Base-by-base conservation (phyloP, 2,888 invertebrate species). In the Andrena bicolor region DNA sequence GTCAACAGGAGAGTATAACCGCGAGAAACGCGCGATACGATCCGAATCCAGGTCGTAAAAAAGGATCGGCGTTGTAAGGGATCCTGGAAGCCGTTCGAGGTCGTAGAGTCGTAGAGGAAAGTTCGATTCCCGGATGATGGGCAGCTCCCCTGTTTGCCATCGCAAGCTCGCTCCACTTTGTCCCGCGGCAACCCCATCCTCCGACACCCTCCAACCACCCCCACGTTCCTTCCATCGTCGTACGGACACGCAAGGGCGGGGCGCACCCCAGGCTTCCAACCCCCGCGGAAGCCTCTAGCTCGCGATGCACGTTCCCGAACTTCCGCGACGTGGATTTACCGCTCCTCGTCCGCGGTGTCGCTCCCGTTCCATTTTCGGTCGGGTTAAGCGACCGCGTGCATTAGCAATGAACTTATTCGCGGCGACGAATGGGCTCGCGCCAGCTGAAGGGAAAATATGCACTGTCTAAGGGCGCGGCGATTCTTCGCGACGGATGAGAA, bases 101-200 rank as follows among this genome's bases (percentile, higher is more conserved):
- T 84, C 70, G 81, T 77, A 69, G 53, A 41, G 41, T 41, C 41
- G 41, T 26, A 23, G 74, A 86, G 70, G 69, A 68, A 86, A 86
- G 81, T 86, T 85, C 86, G 86, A 88, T 86, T 82, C 86, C 83
- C 72, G 53, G 71, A 86, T 86, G 86, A 86, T 65, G 84, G 79
- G 79, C 81, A 76, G 76, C 76, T 83, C 84, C 74, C 82, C 69
- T 86, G 86, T 88, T 88, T 84, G 76, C 76, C 69, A 81, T 79
- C 69, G 63, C 53, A 30, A 63, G 75, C 71, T 82, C 61, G 26
- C 53, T 58, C 41, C 49, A 64, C 78, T 78, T 72, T 35, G 56
- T 49, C 30, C 69, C 69, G 13, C 32, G 35, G 23, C 60, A 16
- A 10, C 30, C 48, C 32, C 41, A 8, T 61, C 41, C 56, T 20